Conservation (phyloP, 2,888 invertebrate species). For the Yponomeuta evonymella region DNA sequence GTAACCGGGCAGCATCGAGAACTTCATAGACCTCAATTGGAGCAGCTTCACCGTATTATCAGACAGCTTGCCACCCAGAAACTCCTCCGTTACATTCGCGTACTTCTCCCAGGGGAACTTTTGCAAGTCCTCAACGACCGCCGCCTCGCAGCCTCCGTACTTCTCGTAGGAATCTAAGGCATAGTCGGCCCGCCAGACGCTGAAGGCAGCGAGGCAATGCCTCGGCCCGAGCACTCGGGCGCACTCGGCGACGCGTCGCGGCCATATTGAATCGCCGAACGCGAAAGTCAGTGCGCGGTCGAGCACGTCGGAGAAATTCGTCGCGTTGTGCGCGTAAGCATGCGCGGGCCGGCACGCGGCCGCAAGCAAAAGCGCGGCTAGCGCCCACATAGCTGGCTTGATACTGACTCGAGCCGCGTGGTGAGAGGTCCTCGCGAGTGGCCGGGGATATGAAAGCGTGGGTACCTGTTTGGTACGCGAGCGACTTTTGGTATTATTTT, state of each 20-base stretch:
- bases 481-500: not conserved
- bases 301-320: conserved; percentile 20
- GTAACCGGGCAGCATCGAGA: conserved; percentile 70
- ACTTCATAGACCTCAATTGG: conserved; percentile 60
- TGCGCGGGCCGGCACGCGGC: conserved; percentile 41
- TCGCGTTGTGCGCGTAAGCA: conserved; percentile 29
- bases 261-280: conserved; percentile 29
- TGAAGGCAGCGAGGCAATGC: conserved; percentile 75
- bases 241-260: conserved; percentile 36
- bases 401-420: conserved; percentile 42
- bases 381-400: conserved; percentile 62
- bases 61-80: conserved; percentile 66
- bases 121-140: conserved; percentile 43
- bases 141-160: conserved; percentile 28
- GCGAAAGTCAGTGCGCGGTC: conserved; percentile 27
- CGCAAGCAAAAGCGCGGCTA: conserved; percentile 52
- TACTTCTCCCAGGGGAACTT: conserved; percentile 63
- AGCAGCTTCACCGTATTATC: conserved; percentile 69
- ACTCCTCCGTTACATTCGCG: conserved; percentile 57
- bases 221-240: conserved; percentile 52
- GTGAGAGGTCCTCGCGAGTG: not conserved
- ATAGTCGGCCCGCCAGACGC: conserved; percentile 68
- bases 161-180: conserved; percentile 34
- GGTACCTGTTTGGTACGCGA: conserved; percentile 1
- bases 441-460: not conserved